A percentile compares a stretch with the other conserved stretches of the same genome.
Evolutionary conservation across 92 coral and sea anemone species (phyloP).

Genomic region (Desmophyllum pertusum): DNA sequence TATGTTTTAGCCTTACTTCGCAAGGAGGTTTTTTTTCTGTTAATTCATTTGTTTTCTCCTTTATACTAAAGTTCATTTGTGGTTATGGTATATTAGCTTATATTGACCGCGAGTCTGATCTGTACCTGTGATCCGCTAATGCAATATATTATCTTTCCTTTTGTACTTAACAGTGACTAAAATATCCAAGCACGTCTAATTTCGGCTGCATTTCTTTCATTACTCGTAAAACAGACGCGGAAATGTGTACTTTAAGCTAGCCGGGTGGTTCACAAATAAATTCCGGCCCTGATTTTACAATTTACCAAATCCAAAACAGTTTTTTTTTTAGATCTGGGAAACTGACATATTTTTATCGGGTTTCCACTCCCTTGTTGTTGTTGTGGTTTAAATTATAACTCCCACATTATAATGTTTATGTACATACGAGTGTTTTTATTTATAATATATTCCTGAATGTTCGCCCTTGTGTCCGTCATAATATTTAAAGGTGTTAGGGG

Average conservation of each 20-base stretch:
- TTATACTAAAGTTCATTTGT: neutral
- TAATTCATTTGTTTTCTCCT: conserved; percentile 1
- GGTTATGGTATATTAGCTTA: neutral
- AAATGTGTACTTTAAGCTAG: neutral
- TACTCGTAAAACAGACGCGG: neutral
- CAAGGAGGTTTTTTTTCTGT: neutral
- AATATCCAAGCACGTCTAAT: neutral
- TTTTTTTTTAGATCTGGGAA: too few relatives aligned
- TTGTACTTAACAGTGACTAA: conserved; percentile 9
- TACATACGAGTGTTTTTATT: too few relatives aligned
- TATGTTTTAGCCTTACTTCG: neutral
- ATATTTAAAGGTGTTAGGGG: too few relatives aligned
- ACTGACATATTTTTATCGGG: too few relatives aligned
- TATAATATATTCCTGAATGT: too few relatives aligned
- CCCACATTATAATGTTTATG: too few relatives aligned
- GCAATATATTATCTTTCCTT: neutral
- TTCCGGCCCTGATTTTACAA: neutral
- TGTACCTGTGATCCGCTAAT: neutral
- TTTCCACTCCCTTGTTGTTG: too few relatives aligned
- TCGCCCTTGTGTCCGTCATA: too few relatives aligned
- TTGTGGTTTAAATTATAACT: too few relatives aligned
- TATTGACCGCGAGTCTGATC: neutral
- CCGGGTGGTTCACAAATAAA: neutral
- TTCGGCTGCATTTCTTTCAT: neutral
- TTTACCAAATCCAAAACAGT: neutral